Percentiles rank a stretch among this genome's conserved stretches.
Conservation (phyloP, 2,888 invertebrate species). For the Leuctra nigra region DNA sequence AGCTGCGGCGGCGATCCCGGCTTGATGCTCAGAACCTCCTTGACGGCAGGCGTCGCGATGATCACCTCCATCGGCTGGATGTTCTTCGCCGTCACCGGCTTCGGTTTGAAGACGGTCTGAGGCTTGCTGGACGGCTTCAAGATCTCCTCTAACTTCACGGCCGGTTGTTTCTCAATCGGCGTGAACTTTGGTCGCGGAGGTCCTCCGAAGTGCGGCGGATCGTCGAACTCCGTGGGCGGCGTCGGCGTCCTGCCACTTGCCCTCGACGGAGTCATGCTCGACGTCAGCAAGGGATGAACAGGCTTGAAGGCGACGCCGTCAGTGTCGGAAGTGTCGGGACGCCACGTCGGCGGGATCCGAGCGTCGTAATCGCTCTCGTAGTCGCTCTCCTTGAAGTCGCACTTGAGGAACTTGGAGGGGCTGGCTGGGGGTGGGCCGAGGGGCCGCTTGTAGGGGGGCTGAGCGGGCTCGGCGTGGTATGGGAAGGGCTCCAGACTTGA, state of each 20-base stretch:
- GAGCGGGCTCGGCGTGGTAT: conserved; percentile 40
- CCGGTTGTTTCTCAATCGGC: conserved; percentile 46
- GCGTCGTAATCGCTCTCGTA: conserved; percentile 61
- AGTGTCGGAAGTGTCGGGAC: conserved; percentile 46
- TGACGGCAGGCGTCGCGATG: conserved; percentile 37
- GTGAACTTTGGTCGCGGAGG: conserved; percentile 50
- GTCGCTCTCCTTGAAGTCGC: conserved; percentile 60
- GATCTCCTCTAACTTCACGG: conserved; percentile 37
- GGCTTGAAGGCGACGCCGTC: conserved; percentile 51
- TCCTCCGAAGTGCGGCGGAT: conserved; percentile 41
- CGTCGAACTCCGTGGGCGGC: conserved; percentile 53
- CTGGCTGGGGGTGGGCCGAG: conserved; percentile 49
- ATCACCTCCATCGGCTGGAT: conserved; percentile 32
- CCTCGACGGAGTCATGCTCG: conserved; percentile 41
- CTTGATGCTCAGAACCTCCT: conserved; percentile 39
- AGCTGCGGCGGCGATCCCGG: conserved; percentile 54
- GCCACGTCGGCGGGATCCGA: conserved; percentile 55
- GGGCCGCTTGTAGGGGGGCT: conserved; percentile 36
- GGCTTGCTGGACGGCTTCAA: conserved; percentile 40
- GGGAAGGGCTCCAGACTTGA: conserved; percentile 42
- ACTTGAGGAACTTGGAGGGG: conserved; percentile 58
- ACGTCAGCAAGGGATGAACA: conserved; percentile 50
- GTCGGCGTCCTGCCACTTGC: conserved; percentile 46
- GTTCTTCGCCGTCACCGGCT: conserved; percentile 44
- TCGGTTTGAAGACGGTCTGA: conserved; percentile 46